Conservation (phyloP, 2,797 vertebrate species). For the Astyanax mexicanus region DNA sequence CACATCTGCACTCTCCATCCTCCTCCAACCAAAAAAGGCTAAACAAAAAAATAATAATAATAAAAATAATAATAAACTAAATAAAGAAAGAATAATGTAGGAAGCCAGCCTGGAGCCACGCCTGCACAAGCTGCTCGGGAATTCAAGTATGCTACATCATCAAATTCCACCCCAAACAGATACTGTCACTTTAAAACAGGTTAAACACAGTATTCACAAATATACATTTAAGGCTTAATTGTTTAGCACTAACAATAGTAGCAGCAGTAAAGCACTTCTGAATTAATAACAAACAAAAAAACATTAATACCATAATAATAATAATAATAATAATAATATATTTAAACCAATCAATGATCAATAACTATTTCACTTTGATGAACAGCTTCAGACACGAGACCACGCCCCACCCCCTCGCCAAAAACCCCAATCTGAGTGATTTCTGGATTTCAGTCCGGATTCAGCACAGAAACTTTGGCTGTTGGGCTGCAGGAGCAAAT, state of each 20-base stretch:
- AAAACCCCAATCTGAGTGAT: slow-evolving; percentile 21
- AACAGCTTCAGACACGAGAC: slow-evolving; percentile 53
- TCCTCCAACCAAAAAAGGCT: neutral
- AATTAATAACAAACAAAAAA: slow-evolving; percentile 69
- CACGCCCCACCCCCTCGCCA: slow-evolving; percentile 20
- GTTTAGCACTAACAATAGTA: slow-evolving; percentile 85
- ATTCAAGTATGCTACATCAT: slow-evolving; percentile 84
- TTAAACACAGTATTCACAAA: slow-evolving; percentile 83
- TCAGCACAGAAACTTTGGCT: slow-evolving; percentile 24
- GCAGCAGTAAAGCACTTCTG: slow-evolving; percentile 88
- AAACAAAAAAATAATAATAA: neutral
- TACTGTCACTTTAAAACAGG: slow-evolving; percentile 85
- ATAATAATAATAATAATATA: slow-evolving; percentile 78
- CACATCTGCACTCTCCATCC: neutral
- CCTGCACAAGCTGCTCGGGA: slow-evolving; percentile 66
- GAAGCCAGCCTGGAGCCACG: slow-evolving; percentile 61
- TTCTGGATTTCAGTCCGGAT: slow-evolving; percentile 46
- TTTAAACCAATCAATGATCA: slow-evolving; percentile 74
- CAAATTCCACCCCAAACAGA: slow-evolving; percentile 65
- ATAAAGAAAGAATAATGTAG: slow-evolving; percentile 56
- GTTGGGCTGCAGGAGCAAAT: too few relatives aligned
- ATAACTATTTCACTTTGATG: slow-evolving; percentile 63
- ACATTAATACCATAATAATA: slow-evolving; percentile 55
- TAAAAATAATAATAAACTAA: too few relatives aligned
- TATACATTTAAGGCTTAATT: slow-evolving; percentile 87